These are phyloP conservation scores for Pseudonaja textilis DNA, from an alignment of 2,113 vertebrate genomes.

Conservation along the genomic window DNA sequence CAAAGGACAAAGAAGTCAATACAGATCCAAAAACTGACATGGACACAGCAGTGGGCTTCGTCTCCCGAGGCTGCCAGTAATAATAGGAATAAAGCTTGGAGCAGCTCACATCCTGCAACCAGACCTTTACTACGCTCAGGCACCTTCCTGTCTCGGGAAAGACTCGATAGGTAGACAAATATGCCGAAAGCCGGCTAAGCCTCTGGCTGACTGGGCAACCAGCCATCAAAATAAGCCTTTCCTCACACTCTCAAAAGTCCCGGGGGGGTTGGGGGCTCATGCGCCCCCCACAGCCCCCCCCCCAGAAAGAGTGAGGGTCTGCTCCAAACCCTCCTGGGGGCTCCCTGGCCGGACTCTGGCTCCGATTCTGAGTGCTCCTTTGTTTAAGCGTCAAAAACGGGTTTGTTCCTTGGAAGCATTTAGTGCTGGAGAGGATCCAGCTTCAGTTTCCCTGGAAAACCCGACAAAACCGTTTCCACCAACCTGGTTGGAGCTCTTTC, in stretches of 20 bases:
- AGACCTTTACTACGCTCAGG: not conserved
- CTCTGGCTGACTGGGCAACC: not conserved
- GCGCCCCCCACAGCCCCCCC: not conserved
- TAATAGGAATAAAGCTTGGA: not conserved
- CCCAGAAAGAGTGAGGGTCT: accelerated
- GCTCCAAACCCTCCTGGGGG: not conserved
- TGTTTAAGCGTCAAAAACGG: not conserved
- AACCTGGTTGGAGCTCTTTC: not conserved
- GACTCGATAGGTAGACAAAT: not conserved
- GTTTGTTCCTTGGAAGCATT: not conserved
- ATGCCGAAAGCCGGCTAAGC: not conserved
- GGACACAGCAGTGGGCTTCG: not conserved
- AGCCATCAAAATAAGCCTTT: not conserved
- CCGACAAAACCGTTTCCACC: too few species aligned
- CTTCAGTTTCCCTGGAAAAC: not conserved
- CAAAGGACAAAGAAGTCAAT: not conserved
- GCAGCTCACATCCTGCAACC: not conserved
- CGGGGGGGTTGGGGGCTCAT: too few species aligned
- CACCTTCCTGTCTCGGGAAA: not conserved
- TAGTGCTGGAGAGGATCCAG: not conserved
- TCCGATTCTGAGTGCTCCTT: not conserved
- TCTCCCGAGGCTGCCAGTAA: not conserved
- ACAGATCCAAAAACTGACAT: not conserved
- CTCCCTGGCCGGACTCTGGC: not conserved
- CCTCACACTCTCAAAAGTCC: not conserved